phyloP scores from a whole-genome alignment of 2,888 invertebrate genomes.

The Lasioglossum figueresi region DNA sequence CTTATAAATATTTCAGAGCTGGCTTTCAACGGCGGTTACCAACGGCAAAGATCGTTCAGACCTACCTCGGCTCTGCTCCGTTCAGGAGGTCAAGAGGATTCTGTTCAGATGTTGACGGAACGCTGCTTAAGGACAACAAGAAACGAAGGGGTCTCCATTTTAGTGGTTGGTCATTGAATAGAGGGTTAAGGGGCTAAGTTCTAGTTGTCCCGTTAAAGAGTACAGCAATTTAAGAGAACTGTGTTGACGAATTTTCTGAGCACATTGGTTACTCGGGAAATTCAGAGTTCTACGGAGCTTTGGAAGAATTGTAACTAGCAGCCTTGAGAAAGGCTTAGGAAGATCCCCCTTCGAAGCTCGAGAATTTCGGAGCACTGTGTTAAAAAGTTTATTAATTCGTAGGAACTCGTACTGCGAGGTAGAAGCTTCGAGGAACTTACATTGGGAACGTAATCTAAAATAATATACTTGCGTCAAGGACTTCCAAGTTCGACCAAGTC shows the following conservation, averaged over 20 bases:
- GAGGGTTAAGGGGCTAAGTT: not conserved
- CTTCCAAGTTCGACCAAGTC: not conserved
- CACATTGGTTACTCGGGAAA: not conserved
- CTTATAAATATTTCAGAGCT: conserved; percentile 53
- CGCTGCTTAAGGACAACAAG: not conserved
- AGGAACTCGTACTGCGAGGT: not conserved
- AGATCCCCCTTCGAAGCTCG: not conserved
- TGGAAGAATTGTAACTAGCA: not conserved
- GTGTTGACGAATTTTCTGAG: not conserved
- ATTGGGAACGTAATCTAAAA: not conserved
- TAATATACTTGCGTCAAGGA: not conserved
- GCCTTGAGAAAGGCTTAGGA: not conserved
- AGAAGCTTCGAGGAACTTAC: not conserved
- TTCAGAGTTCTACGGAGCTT: not conserved
- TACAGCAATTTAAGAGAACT: not conserved
- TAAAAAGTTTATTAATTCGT: not conserved
- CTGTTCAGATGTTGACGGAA: not conserved
- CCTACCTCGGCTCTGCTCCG: conserved; percentile 23
- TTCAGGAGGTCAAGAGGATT: not conserved
- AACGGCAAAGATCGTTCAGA: conserved; percentile 40
- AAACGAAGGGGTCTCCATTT: not conserved
- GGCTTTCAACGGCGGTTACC: conserved; percentile 30
- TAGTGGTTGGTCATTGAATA: not conserved
- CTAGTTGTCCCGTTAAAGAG: not conserved
- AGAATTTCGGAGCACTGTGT: not conserved